Conservation (phyloP, 2,888 invertebrate species). For the Cetonia aurata region DNA sequence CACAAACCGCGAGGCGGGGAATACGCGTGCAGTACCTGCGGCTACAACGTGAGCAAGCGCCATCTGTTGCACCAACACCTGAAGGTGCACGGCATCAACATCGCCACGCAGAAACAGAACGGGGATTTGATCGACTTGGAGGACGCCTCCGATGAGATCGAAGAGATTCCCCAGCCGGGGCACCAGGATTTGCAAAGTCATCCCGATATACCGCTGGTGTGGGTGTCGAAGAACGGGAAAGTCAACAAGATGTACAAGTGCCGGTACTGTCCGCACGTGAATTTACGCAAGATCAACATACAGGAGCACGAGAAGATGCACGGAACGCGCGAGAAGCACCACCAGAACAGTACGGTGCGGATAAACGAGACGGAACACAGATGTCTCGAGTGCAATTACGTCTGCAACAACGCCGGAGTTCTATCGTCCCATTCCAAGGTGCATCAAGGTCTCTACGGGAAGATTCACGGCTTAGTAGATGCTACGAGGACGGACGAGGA, state of each 20-base stretch:
- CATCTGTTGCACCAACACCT: conserved; percentile 88
- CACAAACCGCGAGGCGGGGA: conserved; percentile 80
- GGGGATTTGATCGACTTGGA: conserved; percentile 59
- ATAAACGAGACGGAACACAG: conserved; percentile 71
- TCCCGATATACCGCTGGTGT: conserved; percentile 78
- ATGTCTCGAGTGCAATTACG: conserved; percentile 85
- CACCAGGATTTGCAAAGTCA: conserved; percentile 66
- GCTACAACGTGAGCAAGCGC: conserved; percentile 84
- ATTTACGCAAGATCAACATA: conserved; percentile 83
- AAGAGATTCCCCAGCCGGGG: conserved; percentile 54
- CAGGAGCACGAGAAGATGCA: conserved; percentile 89
- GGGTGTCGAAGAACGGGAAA: conserved; percentile 80
- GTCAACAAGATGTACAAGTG: conserved; percentile 89
- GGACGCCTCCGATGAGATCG: conserved; percentile 60
- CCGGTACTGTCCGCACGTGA: conserved; percentile 86
- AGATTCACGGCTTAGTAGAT: conserved; percentile 80
- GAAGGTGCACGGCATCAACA: conserved; percentile 78
- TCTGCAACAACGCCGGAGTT: conserved; percentile 79
- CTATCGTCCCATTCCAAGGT: conserved; percentile 81
- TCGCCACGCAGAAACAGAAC: conserved; percentile 67
- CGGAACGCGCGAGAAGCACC: conserved; percentile 64
- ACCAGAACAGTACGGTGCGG: conserved; percentile 52
- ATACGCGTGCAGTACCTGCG: conserved; percentile 86
- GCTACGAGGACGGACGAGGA: conserved; percentile 75
- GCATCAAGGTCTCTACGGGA: conserved; percentile 78